Base-by-base conservation (phyloP, 2,113 vertebrate genomes). In the Nerophis lumbriciformis region DNA sequence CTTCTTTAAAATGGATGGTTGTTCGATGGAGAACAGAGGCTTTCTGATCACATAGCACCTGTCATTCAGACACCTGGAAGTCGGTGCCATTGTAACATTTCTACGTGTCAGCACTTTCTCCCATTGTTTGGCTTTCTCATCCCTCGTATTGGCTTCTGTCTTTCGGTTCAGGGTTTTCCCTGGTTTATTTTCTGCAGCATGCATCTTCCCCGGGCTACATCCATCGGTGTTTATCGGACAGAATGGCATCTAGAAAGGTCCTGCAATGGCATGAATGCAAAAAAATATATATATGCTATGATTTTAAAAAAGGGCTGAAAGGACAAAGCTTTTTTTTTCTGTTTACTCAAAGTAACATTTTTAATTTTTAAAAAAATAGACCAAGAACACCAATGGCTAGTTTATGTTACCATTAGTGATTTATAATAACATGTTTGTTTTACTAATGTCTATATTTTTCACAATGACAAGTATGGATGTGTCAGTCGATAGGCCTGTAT, bases 1-100 rank as follows among this genome's bases (percentile, higher is more conserved):
- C 64, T 76, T 87, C 84, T 88, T 87, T 48, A 90, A 66, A 58
- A 88, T 81, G 9, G 88, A 88, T 2, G 66, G 76, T 5, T 65
- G 69, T n/a, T 83, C 77, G 15, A 68, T 6, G 0, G 48, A 60
- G 63, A 76, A 67, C 16, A 82, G 61, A 0, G 56, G 69, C 63
- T 73, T 85, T 21, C 84, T 81, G 53, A 56, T 73, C 0, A 53
- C 53, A 16, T 82, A 73, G 1, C 38, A 80, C 28, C 71, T 68
- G 50, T 73, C 78, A 13, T 69, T 83, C 69, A 86, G 67, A 70
- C 80, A 81, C 55, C 60, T 62, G 3, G 79, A 77, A 15, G 78
- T n/a, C 0, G 84, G 57, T 4, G 84, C 83, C 75, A 89, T 78
- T n/a, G 83, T 71, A 5, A 59, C 76, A 51, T 63, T 74, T 69